Percentiles rank a stretch among this genome's conserved stretches.
These are phyloP conservation scores for Ellobius talpinus DNA, from an alignment of 2,113 vertebrate species.

Conservation along the genomic window DNA sequence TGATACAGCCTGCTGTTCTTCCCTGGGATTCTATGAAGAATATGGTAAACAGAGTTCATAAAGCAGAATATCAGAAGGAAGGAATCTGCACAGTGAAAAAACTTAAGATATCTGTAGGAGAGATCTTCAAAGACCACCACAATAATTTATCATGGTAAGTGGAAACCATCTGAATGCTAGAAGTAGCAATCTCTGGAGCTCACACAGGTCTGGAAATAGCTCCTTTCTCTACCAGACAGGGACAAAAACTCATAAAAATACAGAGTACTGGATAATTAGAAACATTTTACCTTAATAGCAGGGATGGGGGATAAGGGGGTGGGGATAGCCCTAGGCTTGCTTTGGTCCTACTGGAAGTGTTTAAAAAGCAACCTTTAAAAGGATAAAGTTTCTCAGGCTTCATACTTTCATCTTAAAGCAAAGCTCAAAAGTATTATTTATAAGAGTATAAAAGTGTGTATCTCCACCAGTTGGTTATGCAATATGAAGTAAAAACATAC, in stretches of 20 bases:
- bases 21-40: conserved; percentile 4
- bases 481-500: neutral
- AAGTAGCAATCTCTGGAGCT: neutral
- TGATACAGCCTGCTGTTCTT: neutral
- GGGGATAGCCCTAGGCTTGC: neutral
- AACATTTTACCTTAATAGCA: conserved; percentile 11
- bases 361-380: conserved; percentile 30
- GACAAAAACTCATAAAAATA: conserved; percentile 41
- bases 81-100: conserved; percentile 36
- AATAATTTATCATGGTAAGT: conserved; percentile 21
- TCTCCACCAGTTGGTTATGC: neutral
- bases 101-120: conserved; percentile 6
- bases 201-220: neutral
- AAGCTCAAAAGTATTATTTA: conserved; percentile 36
- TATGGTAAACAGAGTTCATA: conserved; percentile 20
- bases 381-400: conserved; percentile 10
- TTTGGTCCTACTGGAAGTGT: neutral
- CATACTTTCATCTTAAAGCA: conserved; percentile 10
- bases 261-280: neutral
- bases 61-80: neutral
- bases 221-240: neutral
- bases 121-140: neutral
- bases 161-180: neutral
- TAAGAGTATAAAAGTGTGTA: neutral
- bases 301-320: too few species aligned